Evolutionary conservation across 2,888 invertebrate genomes (phyloP).

Genomic region (Polydrusus tereticollis): DNA sequence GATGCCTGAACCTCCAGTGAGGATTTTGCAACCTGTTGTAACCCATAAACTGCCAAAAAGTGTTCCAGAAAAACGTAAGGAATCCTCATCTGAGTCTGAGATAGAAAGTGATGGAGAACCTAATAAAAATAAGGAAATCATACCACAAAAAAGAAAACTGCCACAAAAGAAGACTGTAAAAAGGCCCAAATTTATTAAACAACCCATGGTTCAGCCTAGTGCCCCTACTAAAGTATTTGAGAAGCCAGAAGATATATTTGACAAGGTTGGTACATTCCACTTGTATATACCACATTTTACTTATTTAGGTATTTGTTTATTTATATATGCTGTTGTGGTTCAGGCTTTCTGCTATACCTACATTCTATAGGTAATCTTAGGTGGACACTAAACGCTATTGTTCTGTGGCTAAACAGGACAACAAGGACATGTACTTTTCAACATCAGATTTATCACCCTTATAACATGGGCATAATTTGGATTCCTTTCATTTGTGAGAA

Average conservation of each 20-base stretch:
- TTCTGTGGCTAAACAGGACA: too few species aligned
- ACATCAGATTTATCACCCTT: too few species aligned
- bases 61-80: conserved; percentile 29
- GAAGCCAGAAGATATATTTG: conserved; percentile 72
- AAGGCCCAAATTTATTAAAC: conserved; percentile 71
- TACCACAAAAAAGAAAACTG: conserved; percentile 67
- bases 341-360: too few species aligned
- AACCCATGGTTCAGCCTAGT: conserved; percentile 50
- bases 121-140: conserved; percentile 62
- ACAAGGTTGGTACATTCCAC: conserved; percentile 58
- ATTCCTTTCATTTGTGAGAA: too few species aligned
- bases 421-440: too few species aligned
- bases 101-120: conserved; percentile 73
- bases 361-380: too few species aligned
- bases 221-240: conserved; percentile 58
- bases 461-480: too few species aligned
- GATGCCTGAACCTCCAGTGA: conserved; percentile 60
- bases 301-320: too few species aligned
- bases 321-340: too few species aligned
- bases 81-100: conserved; percentile 71
- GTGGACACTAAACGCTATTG: too few species aligned
- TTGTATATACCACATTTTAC: too few species aligned
- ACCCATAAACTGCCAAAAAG: conserved; percentile 56
- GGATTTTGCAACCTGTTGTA: conserved; percentile 44
- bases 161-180: conserved; percentile 69